These are phyloP conservation scores for Australoheros scitulus DNA, from an alignment of 2,113 vertebrate species.

Conservation along the genomic window DNA sequence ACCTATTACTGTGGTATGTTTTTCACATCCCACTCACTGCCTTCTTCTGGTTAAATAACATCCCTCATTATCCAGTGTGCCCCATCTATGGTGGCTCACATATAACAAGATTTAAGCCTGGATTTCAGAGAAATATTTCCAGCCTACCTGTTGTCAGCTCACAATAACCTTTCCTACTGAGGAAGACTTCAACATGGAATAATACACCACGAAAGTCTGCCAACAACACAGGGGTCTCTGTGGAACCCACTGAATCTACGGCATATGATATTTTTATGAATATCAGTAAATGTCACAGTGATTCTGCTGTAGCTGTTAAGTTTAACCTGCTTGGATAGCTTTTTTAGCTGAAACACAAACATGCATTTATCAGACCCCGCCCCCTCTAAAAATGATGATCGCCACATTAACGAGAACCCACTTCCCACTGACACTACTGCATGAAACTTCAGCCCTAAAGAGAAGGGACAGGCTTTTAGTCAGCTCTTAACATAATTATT, in stretches of 20 bases:
- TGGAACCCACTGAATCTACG: background rate
- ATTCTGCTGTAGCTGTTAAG: background rate
- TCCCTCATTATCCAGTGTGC: slow-evolving; percentile 13
- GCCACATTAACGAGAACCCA: slow-evolving; percentile 33
- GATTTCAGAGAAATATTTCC: slow-evolving; percentile 16
- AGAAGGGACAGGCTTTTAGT: slow-evolving; percentile 49
- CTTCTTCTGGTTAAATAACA: slow-evolving; percentile 23
- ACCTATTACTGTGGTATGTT: background rate
- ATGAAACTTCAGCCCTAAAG: slow-evolving; percentile 18
- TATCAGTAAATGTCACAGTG: background rate
- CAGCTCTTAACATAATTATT: slow-evolving; percentile 56
- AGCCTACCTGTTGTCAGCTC: background rate
- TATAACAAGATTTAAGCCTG: background rate
- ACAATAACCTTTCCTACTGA: background rate
- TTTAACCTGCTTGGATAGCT: background rate
- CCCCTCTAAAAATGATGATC: slow-evolving; percentile 16
- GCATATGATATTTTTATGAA: background rate
- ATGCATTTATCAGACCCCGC: background rate
- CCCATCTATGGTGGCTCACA: slow-evolving; percentile 2
- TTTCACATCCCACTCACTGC: slow-evolving; percentile 25
- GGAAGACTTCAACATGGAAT: background rate
- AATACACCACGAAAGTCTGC: background rate
- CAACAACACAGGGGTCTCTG: background rate
- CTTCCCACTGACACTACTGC: slow-evolving; percentile 8
- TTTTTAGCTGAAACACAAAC: slow-evolving; percentile 2